These are phyloP conservation scores for Thyatira batis DNA, from an alignment of 2,888 invertebrate genomes.

Conservation along the genomic window DNA sequence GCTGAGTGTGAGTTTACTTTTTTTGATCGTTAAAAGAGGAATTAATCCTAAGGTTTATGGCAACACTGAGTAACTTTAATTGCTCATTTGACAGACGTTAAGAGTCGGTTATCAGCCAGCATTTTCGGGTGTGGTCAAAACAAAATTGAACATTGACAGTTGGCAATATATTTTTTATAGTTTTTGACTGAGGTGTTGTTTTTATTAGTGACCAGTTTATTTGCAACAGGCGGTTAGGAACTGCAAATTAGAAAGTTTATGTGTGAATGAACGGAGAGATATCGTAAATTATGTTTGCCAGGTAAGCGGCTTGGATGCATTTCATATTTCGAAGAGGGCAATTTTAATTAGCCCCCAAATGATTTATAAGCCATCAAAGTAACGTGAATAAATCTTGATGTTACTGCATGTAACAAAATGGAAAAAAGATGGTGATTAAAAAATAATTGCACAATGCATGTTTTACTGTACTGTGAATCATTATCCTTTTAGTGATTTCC, in stretches of 20 bases:
- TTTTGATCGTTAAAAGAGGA: constrained; percentile 54
- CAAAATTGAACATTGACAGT: constrained; percentile 67
- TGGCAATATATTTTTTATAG: constrained; percentile 73
- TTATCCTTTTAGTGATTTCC: background rate
- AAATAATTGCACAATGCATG: constrained; percentile 7
- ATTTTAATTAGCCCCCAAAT: constrained; percentile 73
- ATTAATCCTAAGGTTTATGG: constrained; percentile 70
- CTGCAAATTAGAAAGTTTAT: constrained; percentile 80
- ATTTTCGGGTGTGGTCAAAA: constrained; percentile 71
- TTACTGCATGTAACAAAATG: constrained; percentile 10
- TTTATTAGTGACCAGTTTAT: constrained; percentile 70
- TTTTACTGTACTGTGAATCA: background rate
- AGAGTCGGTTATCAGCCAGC: constrained; percentile 58
- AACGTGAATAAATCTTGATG: constrained; percentile 55
- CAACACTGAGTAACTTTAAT: constrained; percentile 75
- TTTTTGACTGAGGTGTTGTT: constrained; percentile 67
- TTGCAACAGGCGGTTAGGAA: constrained; percentile 57
- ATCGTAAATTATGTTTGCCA: constrained; percentile 75
- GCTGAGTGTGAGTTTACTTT: constrained; percentile 45
- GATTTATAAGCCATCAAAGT: constrained; percentile 72
- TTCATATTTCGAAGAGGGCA: constrained; percentile 53
- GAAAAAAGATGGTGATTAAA: constrained; percentile 20
- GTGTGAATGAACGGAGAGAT: constrained; percentile 62
- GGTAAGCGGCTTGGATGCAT: constrained; percentile 57
- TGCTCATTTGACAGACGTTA: constrained; percentile 79